Percentiles rank a stretch among this genome's conserved stretches.
Conservation (phyloP, 2,797 vertebrate species). For the Xiphorhynchus erythropygius region DNA sequence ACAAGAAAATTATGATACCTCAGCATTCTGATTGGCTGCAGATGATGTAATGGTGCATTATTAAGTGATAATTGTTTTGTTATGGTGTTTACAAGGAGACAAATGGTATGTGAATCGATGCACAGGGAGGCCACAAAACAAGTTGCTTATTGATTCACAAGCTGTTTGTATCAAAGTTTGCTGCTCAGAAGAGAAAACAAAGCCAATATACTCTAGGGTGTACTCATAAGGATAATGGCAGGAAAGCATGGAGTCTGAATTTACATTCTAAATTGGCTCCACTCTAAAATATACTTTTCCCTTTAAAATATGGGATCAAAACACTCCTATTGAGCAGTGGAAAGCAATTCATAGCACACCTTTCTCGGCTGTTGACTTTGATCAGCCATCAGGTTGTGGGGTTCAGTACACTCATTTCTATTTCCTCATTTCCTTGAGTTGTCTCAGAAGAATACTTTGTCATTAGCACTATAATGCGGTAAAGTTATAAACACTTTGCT, state of each 20-base stretch:
- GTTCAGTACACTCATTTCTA: not conserved
- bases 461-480: not conserved
- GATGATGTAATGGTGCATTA: not conserved
- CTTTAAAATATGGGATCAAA: not conserved
- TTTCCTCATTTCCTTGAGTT: not conserved
- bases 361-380: not conserved
- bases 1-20: not conserved
- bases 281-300: not conserved
- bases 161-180: conserved; percentile 23
- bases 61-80: conserved; percentile 40
- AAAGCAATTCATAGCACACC: not conserved
- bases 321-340: not conserved
- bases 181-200: not conserved
- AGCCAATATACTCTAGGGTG: not conserved
- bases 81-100: not conserved
- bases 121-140: not conserved
- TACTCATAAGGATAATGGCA: not conserved
- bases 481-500: not conserved
- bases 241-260: not conserved
- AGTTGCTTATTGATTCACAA: conserved; percentile 49
- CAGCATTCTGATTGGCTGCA: not conserved
- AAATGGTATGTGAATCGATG: conserved; percentile 27
- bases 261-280: not conserved
- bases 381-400: not conserved
- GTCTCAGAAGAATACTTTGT: not conserved